Base-by-base conservation (phyloP, 2,888 invertebrate genomes). In the Andrena hattorfiana region DNA sequence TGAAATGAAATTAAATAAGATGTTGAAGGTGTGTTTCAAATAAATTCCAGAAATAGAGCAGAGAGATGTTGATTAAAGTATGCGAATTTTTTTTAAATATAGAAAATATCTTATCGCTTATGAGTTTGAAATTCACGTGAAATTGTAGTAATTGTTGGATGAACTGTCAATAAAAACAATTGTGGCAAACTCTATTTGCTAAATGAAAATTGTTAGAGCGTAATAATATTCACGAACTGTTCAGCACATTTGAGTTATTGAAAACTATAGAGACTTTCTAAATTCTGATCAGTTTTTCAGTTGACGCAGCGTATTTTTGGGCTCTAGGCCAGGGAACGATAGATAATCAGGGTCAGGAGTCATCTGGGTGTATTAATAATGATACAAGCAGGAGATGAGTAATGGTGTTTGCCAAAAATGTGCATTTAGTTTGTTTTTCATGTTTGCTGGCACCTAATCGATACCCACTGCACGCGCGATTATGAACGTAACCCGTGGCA, bases 331-430 rank as follows among this genome's bases (percentile, higher is more conserved):
- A 13, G 26, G 4, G 23, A 8, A 30, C 23, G 63, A 77, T 80
- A 80, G 62, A 62, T 54, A 76, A 77, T 83, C 80, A 62, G n/a
- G 59, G 68, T 71, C 56, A 72, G 20, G 30, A 5, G 74, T 77
- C 67, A 74, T 71, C 26, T 49, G 42, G 49, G 16, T 63, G 73
- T 77, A 80, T 77, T 26, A 71, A 74, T 80, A 80, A 76, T 8
- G 28, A 68, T 67, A 73, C 26, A 56, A 35, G 16, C 32, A n/a
- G 7, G 2, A n/a, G 59, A 49, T 76, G 51, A 26, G 49, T 16
- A 13, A n/a, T 10, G 2, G 56, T 42, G n/a, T 60, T 66, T 49
- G 42, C 63, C 30, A 60, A 56, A 30, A 81, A 56, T 60, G 28
- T 76, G 28, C 68, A 42, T 62, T 32, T 10, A 60, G 23, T 63